A percentile compares a stretch with the other conserved stretches of the same genome.
phyloP scores from a whole-genome alignment of 2,113 vertebrate species.

The Cyprinodon brontotheroides region DNA sequence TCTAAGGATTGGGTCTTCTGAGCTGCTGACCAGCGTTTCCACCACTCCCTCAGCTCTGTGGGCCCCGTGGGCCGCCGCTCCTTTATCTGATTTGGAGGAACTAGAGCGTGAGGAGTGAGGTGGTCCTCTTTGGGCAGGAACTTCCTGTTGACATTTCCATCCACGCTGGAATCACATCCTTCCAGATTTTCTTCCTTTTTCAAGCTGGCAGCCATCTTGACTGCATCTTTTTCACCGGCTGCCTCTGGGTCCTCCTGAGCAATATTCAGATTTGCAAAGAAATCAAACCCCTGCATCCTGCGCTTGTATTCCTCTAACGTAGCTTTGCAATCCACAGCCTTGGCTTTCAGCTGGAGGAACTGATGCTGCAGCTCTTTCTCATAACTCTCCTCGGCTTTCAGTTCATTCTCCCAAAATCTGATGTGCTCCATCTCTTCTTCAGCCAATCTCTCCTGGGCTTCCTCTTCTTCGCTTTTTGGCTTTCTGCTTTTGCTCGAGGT shows the following conservation, averaged over 20 bases:
- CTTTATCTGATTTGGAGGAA: constrained; percentile 61
- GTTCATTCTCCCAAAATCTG: constrained; percentile 79
- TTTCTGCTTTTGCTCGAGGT: constrained; percentile 61
- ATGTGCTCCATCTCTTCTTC: constrained; percentile 73
- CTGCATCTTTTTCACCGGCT: neutral
- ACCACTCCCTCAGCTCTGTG: constrained; percentile 76
- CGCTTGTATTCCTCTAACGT: constrained; percentile 72
- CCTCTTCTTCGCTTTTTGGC: constrained; percentile 31
- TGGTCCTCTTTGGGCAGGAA: constrained; percentile 46
- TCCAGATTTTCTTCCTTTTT: constrained; percentile 1
- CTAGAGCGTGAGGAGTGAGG: constrained; percentile 46
- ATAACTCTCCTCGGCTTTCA: constrained; percentile 73
- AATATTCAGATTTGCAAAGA: neutral
- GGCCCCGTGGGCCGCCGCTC: constrained; percentile 64
- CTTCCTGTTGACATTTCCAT: constrained; percentile 56
- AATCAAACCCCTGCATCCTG: constrained; percentile 54
- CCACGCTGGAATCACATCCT: constrained; percentile 14
- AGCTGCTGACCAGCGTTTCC: constrained; percentile 70
- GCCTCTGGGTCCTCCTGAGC: constrained; percentile 3
- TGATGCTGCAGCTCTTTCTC: constrained; percentile 74
- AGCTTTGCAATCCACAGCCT: constrained; percentile 70
- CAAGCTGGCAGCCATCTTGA: neutral
- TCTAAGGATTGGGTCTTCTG: constrained; percentile 41
- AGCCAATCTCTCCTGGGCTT: constrained; percentile 19
- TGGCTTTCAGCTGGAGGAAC: constrained; percentile 75